phyloP scores from a whole-genome alignment of 2,113 vertebrate genomes.

The Ascaphus truei region DNA sequence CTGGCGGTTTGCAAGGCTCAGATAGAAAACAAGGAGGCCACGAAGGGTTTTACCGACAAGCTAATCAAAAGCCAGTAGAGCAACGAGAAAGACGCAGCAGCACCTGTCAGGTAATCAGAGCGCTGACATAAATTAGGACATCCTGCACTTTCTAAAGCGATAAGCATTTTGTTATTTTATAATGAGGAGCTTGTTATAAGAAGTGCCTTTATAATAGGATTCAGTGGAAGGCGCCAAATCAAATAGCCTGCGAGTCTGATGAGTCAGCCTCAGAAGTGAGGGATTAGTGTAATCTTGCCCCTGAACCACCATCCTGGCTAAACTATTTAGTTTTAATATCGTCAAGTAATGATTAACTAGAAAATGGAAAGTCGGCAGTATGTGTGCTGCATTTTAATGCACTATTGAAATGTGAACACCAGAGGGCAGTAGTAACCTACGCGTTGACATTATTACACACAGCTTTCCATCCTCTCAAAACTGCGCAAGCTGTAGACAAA shows the following conservation, averaged over 20 bases:
- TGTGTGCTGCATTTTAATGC: constrained; percentile 11
- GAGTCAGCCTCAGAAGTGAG: constrained; percentile 31
- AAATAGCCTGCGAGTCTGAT: constrained; percentile 11
- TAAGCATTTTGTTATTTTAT: constrained; percentile 35
- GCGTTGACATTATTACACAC: no score
- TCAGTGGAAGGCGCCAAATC: constrained; percentile 12
- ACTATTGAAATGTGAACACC: background rate
- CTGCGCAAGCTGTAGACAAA: no score
- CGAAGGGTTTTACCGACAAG: constrained; percentile 17
- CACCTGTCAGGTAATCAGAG: constrained; percentile 33
- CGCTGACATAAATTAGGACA: constrained; percentile 28
- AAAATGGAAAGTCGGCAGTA: background rate
- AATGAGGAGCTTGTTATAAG: constrained; percentile 32
- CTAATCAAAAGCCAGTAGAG: constrained; percentile 13
- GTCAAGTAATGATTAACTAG: constrained; percentile 8
- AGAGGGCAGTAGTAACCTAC: constrained; percentile 8
- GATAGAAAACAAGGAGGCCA: constrained; percentile 4
- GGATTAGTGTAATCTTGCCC: constrained; percentile 33
- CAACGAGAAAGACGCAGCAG: constrained; percentile 17
- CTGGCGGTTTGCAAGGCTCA: background rate
- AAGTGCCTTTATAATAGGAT: constrained; percentile 25
- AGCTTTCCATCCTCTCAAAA: no score
- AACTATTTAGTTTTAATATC: constrained; percentile 18
- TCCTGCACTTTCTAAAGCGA: constrained; percentile 19
- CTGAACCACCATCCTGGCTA: constrained; percentile 15